Evolutionary conservation across 1,140 invertebrate genomes (phyloP), one percentile per base, ranked within the genome.

Genomic region (Thalassaphorura encarpata): DNA sequence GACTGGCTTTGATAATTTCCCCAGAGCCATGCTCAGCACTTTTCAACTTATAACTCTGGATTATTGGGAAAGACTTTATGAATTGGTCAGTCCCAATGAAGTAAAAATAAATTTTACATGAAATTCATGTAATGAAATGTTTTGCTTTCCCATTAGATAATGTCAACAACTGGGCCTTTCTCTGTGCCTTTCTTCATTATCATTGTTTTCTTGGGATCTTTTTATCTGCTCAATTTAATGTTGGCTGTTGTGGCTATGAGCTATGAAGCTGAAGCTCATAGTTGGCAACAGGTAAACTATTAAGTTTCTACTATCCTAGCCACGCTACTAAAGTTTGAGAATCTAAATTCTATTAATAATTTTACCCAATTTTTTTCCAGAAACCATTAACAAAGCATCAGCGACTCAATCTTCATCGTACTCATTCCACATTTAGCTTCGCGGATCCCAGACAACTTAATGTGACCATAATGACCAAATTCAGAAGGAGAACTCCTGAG

Each of bases 11-110:
- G 89, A 93, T 75, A 90, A 90, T 74, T 92, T 92, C 71, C 80
- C 90, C 61, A 90, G 87, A 87, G 89, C 88, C 54, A 89, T 92
- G 87, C 77, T 93, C 60, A 91, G 87, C 48, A 91, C 89, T 26
- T 91, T 93, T 71, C 88, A 91, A 68, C 78, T 93, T 55, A 91
- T 92, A 67, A 93, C 89, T 15, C 71, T 92, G 64, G 88, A 93
- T 74, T 92, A 88, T 70, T 92, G 88, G 89, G 89, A 93, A 73
- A 88, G 91, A 70, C 85, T 91, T 56, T 93, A 92, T 71, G 90
- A 92, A 73, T 90, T 90, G 84, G 88, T 89, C 68, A 75, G 74
- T 3, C 11, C 33, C n/a, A 11, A 11, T n/a, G 33, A 36, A 36
- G 33, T 36, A 36, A 36, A 36, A 36, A 36, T n/a, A 36, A n/a